Base-by-base conservation (phyloP, 2,797 vertebrate species). In the Danio kyathit region DNA sequence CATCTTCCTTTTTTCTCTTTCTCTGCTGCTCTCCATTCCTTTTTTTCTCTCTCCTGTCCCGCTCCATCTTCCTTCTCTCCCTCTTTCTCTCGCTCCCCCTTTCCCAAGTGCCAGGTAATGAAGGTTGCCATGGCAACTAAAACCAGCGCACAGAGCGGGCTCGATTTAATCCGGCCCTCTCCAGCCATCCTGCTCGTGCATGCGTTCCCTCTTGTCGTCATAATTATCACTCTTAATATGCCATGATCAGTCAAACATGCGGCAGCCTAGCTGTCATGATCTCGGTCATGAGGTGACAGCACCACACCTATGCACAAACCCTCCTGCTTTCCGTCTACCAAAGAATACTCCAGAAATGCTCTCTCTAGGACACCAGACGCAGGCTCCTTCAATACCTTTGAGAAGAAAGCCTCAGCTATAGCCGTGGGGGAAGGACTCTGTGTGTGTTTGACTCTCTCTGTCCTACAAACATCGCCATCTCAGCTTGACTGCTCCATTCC, bases 61-160 rank as follows among this genome's bases (percentile, higher is more conserved):
- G 11, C 89, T 85, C 83, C 73, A 80, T 78, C 81, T 83, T 80
- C 64, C 73, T 77, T 86, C 76, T 79, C 71, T 80, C 48, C 79
- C 89, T 93, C 91, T 65, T 66, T 85, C 88, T 88, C 89, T 91
- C 87, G 87, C 92, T 92, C 92, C 89, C 91, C 90, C 92, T 93
- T 92, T 94, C 93, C 93, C 92, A 92, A 94, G 92, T 94, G 93
- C 91, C 89, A 95, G 94, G 94, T 94, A 95, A 94, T 93, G 93
- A 94, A 92, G 88, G 93, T 95, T 94, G 90, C 93, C 92, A 94
- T 95, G 93, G 92, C 93, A 95, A 94, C 94, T 92, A 93, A 94
- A 94, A 93, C 93, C 92, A 91, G 93, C 91, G 89, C 92, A 92
- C 90, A 89, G 93, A 94, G 90, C 90, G 82, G 92, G 93, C 91